phyloP scores from a whole-genome alignment of 2,113 vertebrate species.

The Gracilinanus agilis region DNA sequence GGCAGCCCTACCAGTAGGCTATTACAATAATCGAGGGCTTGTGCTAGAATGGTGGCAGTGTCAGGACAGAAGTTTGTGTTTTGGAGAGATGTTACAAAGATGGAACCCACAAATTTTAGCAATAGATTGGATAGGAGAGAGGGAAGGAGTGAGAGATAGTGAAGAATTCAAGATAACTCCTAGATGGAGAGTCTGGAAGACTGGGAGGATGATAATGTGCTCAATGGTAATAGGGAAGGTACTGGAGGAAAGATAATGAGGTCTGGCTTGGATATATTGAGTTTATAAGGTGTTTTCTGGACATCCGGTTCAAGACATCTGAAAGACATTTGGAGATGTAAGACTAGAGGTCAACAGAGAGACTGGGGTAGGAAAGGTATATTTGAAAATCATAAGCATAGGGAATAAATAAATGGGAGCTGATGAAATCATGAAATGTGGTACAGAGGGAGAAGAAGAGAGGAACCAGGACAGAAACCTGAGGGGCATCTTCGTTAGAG shows the following conservation, averaged over 20 bases:
- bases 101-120: background rate
- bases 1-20: background rate
- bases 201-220: background rate
- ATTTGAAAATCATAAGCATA: background rate
- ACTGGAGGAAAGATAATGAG: background rate
- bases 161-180: background rate
- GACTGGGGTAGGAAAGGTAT: background rate
- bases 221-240: background rate
- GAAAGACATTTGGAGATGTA: background rate
- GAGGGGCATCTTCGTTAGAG: slow-evolving; percentile 5
- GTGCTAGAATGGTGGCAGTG: background rate
- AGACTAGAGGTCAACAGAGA: background rate
- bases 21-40: background rate
- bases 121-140: background rate
- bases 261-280: background rate
- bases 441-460: background rate
- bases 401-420: background rate
- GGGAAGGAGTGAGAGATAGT: background rate
- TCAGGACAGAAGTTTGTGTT: background rate
- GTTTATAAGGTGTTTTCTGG: background rate
- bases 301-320: background rate
- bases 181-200: background rate
- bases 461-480: background rate
- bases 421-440: background rate
- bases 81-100: background rate